These are phyloP conservation scores for Lutjanus erythropterus DNA, from an alignment of 2,113 vertebrate genomes.

Conservation along the genomic window DNA sequence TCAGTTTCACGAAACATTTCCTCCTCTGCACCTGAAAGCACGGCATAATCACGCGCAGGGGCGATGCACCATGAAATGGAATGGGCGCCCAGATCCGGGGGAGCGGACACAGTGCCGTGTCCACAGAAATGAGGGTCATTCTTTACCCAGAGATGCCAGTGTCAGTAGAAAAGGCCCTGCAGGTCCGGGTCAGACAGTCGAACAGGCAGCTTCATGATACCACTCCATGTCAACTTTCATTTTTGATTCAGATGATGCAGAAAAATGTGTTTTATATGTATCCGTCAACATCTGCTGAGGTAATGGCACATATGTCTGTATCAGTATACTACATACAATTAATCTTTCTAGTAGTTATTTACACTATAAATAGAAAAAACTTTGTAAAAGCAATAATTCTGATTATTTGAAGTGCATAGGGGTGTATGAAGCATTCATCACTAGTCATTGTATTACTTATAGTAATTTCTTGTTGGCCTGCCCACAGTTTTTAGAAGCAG, in stretches of 20 bases:
- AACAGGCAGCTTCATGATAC: constrained; percentile 30
- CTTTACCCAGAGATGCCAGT: constrained; percentile 79
- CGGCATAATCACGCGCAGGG: constrained; percentile 88
- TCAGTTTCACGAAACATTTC: constrained; percentile 93
- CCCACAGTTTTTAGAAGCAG: too few relatives aligned
- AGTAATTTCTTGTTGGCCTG: too few relatives aligned
- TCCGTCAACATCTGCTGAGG: background rate
- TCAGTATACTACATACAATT: background rate
- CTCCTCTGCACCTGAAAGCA: constrained; percentile 91
- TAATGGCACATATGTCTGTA: background rate
- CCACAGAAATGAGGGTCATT: constrained; percentile 88
- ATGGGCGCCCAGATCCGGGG: constrained; percentile 87
- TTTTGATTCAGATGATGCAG: constrained; percentile 20
- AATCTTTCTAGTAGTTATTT: constrained; percentile 1
- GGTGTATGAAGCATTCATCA: too few relatives aligned
- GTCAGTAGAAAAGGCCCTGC: constrained; percentile 69
- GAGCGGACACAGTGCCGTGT: constrained; percentile 86
- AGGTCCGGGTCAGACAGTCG: constrained; percentile 56
- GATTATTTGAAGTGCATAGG: too few relatives aligned
- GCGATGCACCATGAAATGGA: constrained; percentile 91
- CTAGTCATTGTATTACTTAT: too few relatives aligned
- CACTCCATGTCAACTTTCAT: constrained; percentile 28
- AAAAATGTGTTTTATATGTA: constrained; percentile 1
- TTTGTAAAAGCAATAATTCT: too few relatives aligned
- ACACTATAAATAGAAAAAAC: background rate